Base-by-base conservation (phyloP, 2,113 vertebrate species). In the Oophaga pumilio region DNA sequence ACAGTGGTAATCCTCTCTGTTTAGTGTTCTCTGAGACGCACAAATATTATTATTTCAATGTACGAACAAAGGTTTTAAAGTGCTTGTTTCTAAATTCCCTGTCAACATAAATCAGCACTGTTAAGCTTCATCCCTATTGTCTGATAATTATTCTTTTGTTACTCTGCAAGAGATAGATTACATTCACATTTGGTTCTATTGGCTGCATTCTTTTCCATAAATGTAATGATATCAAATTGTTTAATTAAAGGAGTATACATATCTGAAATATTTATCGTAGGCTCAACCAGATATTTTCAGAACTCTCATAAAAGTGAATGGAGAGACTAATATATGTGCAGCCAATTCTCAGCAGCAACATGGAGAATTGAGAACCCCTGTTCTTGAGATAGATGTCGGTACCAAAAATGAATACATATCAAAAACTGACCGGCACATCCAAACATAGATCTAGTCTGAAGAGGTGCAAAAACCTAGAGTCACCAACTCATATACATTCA, bases 21-120 rank as follows among this genome's bases (percentile, higher is more conserved):
- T 64, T 49, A 43, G 79, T 20, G 50, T 81, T 60, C 20, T 52
- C 18, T 7, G 80, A n/a, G 33, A 57, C 0, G 68, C 71, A 73
- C 82, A 84, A 73, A 84, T 84, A 84, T 71, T 73, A 84, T 52
- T 73, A 73, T 71, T 84, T 57, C 71, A 82, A 33, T 28, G n/a
- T 73, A 13, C 82, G 33, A 24, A 33, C 15, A 11, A 15, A 56
- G 62, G 17, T 17, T 33, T 57, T 22, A 73, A 18, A 56, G 82
- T 53, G 49, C 50, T 26, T 20, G 11, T 53, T 84, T 71, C n/a
- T n/a, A 69, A 84, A 66, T 66, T 11, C 24, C 20, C 64, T 71
- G 82, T 82, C 59, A 66, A 14, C 62, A 66, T 83, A 52, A 68
- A 83, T 83, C 81, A 33, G 28, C 66, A n/a, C 18, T 83, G 62